phyloP scores from a whole-genome alignment of 2,888 invertebrate species.

The Drosophila engyochracea region DNA sequence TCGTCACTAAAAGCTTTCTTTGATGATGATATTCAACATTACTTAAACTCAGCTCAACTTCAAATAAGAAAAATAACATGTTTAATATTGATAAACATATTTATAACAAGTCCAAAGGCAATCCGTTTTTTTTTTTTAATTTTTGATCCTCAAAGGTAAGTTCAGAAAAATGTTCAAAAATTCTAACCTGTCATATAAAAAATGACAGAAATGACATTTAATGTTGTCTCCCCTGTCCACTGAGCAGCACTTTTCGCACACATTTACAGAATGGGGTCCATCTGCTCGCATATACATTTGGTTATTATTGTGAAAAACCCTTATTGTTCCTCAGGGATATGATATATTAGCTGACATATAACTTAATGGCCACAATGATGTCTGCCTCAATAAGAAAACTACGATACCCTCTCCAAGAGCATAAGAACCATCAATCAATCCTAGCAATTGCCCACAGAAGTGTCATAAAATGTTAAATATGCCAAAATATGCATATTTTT shows the following conservation, averaged over 20 bases:
- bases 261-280: not conserved
- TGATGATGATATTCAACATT: not conserved
- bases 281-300: not conserved
- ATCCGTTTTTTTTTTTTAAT: not conserved
- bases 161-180: not conserved
- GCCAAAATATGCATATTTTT: not conserved
- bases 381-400: not conserved
- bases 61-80: not conserved
- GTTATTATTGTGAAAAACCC: not conserved
- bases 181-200: not conserved
- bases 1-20: not conserved
- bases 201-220: not conserved
- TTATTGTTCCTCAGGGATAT: not conserved
- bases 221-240: not conserved
- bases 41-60: not conserved
- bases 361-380: not conserved
- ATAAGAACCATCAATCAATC: constrained; percentile 3
- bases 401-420: not conserved
- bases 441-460: not conserved
- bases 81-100: not conserved
- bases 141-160: not conserved
- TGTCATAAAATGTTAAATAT: constrained; percentile 3
- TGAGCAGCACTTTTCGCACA: not conserved
- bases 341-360: not conserved
- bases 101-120: not conserved